phyloP scores from a whole-genome alignment of 2,113 vertebrate species.

The Anguilla japonica region DNA sequence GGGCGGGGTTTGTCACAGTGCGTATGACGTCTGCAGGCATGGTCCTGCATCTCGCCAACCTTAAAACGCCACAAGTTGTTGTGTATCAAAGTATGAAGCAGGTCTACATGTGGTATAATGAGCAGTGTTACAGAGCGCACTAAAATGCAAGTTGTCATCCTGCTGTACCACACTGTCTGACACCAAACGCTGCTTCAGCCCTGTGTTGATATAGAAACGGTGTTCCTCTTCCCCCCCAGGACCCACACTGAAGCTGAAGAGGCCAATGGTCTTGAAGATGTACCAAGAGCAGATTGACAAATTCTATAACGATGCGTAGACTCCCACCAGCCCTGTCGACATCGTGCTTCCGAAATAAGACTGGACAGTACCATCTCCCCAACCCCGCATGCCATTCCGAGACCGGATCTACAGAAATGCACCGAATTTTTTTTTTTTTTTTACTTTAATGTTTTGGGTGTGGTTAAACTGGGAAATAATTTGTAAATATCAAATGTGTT shows the following conservation, averaged over 20 bases:
- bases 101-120: too few relatives aligned
- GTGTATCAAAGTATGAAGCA: too few relatives aligned
- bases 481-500: background rate
- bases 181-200: too few relatives aligned
- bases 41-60: too few relatives aligned
- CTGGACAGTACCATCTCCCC: background rate
- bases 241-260: slow-evolving; percentile 85
- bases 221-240: slow-evolving; percentile 61
- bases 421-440: background rate
- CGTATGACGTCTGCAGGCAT: too few relatives aligned
- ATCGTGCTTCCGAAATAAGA: slow-evolving; percentile 55
- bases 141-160: too few relatives aligned
- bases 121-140: too few relatives aligned
- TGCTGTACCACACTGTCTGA: too few relatives aligned
- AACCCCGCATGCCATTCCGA: background rate
- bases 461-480: slow-evolving; percentile 24
- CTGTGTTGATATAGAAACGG: too few relatives aligned
- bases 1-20: background rate
- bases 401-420: background rate
- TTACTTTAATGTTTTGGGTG: slow-evolving; percentile 49
- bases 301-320: slow-evolving; percentile 70
- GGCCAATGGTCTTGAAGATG: slow-evolving; percentile 74
- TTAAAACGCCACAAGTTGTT: too few relatives aligned
- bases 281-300: slow-evolving; percentile 75
- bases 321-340: slow-evolving; percentile 45